phyloP scores from a whole-genome alignment of 2,797 vertebrate genomes.

The Numenius phaeopus region DNA sequence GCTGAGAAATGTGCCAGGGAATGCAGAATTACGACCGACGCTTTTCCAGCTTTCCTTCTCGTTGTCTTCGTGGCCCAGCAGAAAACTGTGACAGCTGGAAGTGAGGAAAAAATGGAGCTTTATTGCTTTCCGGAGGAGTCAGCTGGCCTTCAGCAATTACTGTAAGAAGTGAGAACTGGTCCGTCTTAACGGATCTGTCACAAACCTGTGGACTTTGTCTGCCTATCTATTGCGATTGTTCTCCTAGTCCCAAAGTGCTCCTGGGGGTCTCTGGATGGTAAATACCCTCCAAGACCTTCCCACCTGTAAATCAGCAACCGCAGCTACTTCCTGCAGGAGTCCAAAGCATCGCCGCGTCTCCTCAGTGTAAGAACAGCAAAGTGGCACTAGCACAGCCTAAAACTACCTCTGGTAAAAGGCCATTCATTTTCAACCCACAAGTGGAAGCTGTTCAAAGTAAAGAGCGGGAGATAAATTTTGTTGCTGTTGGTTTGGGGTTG shows the following conservation, averaged over 20 bases:
- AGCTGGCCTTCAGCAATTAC: not conserved
- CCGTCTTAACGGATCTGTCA: not conserved
- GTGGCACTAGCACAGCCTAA: not conserved
- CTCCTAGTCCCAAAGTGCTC: not conserved
- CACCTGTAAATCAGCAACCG: not conserved
- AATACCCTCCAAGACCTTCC: not conserved
- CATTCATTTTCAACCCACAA: not conserved
- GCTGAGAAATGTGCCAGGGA: not conserved
- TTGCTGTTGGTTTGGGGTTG: not conserved
- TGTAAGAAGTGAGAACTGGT: not conserved
- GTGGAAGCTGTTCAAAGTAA: not conserved
- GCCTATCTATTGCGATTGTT: accelerated
- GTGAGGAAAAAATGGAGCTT: not conserved
- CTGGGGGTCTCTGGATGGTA: not conserved
- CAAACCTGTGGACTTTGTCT: not conserved
- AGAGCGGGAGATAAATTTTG: not conserved
- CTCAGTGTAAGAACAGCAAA: not conserved
- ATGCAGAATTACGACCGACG: not conserved
- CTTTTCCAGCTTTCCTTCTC: not conserved
- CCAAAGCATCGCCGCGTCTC: not conserved
- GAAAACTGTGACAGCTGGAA: slow-evolving; percentile 17
- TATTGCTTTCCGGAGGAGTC: not conserved
- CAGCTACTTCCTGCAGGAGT: not conserved
- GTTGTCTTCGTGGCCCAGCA: not conserved
- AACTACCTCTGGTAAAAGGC: not conserved